Conservation (phyloP, 2,888 invertebrate species). For the Nephrotoma guestfalica region DNA sequence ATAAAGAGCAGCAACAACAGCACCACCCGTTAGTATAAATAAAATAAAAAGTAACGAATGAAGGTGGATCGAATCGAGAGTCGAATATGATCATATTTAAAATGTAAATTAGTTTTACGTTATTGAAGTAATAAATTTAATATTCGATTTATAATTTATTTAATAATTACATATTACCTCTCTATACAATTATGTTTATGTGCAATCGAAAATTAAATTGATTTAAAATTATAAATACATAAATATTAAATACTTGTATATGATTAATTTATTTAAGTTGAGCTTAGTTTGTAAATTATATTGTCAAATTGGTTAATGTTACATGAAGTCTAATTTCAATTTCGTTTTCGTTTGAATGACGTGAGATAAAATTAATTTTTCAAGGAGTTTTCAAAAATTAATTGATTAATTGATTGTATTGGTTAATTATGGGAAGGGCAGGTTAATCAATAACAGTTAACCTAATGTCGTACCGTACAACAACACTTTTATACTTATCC, state of each 20-base stretch:
- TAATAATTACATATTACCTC: background rate
- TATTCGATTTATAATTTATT: background rate
- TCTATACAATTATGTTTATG: background rate
- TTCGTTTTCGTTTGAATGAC: background rate
- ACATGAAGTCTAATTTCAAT: background rate
- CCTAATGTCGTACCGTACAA: background rate
- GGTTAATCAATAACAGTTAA: background rate
- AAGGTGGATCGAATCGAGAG: background rate
- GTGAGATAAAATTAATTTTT: background rate
- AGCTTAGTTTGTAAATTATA: background rate
- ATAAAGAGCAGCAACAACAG: too few relatives aligned
- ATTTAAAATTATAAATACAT: background rate
- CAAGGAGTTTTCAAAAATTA: background rate
- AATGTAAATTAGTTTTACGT: background rate
- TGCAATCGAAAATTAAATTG: background rate
- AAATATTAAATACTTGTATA: background rate
- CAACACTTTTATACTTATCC: background rate
- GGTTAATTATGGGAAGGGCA: background rate
- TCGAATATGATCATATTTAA: background rate
- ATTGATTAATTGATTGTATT: background rate
- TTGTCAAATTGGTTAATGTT: background rate
- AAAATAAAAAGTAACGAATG: background rate
- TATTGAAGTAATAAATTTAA: background rate
- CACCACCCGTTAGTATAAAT: background rate
- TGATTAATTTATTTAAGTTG: background rate